A percentile compares a stretch with the other conserved stretches of the same genome.
phyloP scores from a whole-genome alignment of 2,113 vertebrate species.

The Phaethon lepturus region DNA sequence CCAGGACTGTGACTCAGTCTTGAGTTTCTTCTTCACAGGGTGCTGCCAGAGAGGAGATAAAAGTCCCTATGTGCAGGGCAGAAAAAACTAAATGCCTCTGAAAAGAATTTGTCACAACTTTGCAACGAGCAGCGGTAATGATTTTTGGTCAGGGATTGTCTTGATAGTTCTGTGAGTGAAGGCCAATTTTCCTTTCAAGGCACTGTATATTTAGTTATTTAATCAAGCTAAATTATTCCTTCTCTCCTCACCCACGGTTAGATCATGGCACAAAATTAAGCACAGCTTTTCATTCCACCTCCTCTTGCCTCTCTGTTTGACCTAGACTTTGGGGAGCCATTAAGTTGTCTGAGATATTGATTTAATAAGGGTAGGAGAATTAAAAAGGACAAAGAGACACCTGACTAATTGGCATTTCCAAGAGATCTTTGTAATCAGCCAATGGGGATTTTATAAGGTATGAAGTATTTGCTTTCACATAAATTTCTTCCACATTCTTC shows the following conservation, averaged over 20 bases:
- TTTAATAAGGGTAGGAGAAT: conserved; percentile 71
- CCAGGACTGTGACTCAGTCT: background rate
- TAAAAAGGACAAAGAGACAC: conserved; percentile 69
- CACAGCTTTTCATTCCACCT: conserved; percentile 18
- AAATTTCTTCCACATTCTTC: conserved; percentile 51
- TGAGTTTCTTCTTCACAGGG: background rate
- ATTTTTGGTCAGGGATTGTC: conserved; percentile 16
- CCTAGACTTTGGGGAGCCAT: conserved; percentile 68
- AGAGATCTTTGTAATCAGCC: conserved; percentile 58
- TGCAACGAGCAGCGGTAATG: background rate
- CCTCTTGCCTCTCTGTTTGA: conserved; percentile 61
- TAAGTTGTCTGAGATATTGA: conserved; percentile 65
- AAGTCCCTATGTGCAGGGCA: background rate
- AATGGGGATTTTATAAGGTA: conserved; percentile 57
- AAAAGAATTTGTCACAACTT: conserved; percentile 8
- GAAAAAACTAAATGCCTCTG: background rate
- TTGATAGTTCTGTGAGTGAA: conserved; percentile 22
- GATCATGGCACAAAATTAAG: conserved; percentile 41
- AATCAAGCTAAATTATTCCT: conserved; percentile 53
- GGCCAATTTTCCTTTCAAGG: conserved; percentile 33
- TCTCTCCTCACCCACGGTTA: conserved; percentile 19
- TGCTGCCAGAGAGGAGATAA: background rate
- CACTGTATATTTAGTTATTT: conserved; percentile 44
- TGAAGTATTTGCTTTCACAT: conserved; percentile 65
- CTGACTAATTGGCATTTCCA: conserved; percentile 71